phyloP scores from a whole-genome alignment of 2,797 vertebrate genomes.

The Agapornis canus region DNA sequence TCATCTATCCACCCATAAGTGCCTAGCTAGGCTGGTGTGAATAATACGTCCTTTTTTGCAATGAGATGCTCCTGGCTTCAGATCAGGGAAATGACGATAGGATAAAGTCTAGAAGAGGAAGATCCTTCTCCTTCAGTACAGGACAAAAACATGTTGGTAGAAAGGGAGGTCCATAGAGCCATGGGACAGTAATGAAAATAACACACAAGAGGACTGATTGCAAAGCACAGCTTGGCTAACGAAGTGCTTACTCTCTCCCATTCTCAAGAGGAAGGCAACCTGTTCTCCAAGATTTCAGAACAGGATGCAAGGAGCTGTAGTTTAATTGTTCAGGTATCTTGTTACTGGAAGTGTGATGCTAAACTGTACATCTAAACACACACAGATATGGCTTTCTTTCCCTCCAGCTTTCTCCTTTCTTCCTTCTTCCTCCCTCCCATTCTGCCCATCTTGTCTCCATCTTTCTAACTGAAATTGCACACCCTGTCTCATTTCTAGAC shows the following conservation, averaged over 20 bases:
- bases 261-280: background rate
- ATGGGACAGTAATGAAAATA: background rate
- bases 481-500: background rate
- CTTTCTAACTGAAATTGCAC: background rate
- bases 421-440: background rate
- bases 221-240: background rate
- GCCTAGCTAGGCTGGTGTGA: background rate
- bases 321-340: background rate
- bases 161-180: background rate
- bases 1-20: rapidly evolving
- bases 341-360: background rate
- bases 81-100: background rate
- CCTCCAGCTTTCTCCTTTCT: background rate
- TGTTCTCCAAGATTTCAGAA: background rate
- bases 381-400: background rate
- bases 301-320: background rate
- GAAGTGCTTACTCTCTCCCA: background rate
- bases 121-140: background rate
- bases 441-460: background rate
- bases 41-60: background rate
- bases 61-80: background rate
- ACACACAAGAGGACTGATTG: background rate
- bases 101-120: background rate
- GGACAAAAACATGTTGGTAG: background rate
- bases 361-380: background rate